phyloP scores from a whole-genome alignment of 2,113 vertebrate genomes.

The Thermophis baileyi region DNA sequence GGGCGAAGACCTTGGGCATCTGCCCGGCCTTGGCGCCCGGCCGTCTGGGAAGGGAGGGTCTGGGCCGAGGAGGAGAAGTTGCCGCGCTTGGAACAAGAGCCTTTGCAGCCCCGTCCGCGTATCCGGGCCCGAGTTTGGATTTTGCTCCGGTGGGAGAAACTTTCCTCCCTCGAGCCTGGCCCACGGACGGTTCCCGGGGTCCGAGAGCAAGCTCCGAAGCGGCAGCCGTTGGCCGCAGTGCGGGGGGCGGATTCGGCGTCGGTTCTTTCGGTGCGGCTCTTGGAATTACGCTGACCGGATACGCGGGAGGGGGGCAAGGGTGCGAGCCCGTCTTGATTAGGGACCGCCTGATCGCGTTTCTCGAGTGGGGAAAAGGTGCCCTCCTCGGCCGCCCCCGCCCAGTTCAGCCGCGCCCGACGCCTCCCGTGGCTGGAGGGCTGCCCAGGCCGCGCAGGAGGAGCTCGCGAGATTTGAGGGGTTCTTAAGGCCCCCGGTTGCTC shows the following conservation, averaged over 20 bases:
- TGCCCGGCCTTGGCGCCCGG: no score
- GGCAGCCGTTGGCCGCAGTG: neutral
- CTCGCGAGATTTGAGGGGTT: neutral
- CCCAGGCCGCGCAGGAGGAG: neutral
- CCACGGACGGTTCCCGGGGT: neutral
- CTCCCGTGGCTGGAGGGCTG: neutral
- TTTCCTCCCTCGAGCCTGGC: neutral
- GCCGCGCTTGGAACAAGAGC: neutral
- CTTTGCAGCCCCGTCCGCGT: neutral
- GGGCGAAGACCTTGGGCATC: neutral
- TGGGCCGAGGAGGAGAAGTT: neutral
- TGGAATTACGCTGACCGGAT: neutral
- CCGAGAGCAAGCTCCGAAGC: neutral
- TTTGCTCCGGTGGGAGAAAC: neutral
- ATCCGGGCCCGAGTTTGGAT: neutral
- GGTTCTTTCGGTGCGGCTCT: neutral
- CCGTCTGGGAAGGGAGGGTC: neutral
- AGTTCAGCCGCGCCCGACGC: neutral
- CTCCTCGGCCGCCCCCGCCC: neutral
- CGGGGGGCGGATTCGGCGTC: neutral
- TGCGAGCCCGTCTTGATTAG: neutral
- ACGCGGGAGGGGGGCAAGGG: neutral
- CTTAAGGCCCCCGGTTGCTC: neutral
- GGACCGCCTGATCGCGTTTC: neutral
- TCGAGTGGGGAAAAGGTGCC: neutral